Evolutionary conservation across 1,140 invertebrate species (phyloP), one percentile per base, ranked within the genome.

Genomic region (Saccostrea cuccullata): DNA sequence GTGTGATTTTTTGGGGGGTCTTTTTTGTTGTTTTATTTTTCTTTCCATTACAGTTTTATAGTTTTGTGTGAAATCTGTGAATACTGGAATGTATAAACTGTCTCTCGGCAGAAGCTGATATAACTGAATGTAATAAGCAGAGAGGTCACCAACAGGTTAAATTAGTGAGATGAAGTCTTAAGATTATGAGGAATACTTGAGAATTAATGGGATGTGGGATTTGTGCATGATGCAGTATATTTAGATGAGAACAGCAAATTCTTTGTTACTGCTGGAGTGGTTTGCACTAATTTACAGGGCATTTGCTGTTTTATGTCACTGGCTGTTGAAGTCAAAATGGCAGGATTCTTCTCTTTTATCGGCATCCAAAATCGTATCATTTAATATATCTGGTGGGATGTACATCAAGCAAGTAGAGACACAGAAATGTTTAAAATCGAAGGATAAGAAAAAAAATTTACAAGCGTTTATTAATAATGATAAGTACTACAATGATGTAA

Each of bases 201-300:
- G 70, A 77, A 77, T 77, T 77, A 77, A 77, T 77, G 70, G 70
- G 70, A 77, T 77, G 70, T 77, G 70, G 70, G 70, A 77, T 77
- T 77, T 77, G 70, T 77, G 70, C 70, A 77, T 77, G 70, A 77
- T 77, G 70, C 70, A 77, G 70, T 77, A 30, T 77, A 77, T 77
- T 26, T 77, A 77, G 70, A 77, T 77, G 70, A 77, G 70, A 77
- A 77, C 70, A 77, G 70, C 70, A 77, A 77, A 77, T 77, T 77
- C 70, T 77, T 77, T 77, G 70, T 77, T 77, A 77, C 26, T 77
- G 30, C 30, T 77, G 70, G 70, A 77, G 70, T 36, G 70, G 70
- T 77, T 77, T 77, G 70, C 70, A 77, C 70, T 77, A 77, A 77
- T 77, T 77, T 77, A 77, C 70, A 77, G 70, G 70, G 70, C 70